phyloP scores from a whole-genome alignment of 2,888 invertebrate species.

The Helleia helle region DNA sequence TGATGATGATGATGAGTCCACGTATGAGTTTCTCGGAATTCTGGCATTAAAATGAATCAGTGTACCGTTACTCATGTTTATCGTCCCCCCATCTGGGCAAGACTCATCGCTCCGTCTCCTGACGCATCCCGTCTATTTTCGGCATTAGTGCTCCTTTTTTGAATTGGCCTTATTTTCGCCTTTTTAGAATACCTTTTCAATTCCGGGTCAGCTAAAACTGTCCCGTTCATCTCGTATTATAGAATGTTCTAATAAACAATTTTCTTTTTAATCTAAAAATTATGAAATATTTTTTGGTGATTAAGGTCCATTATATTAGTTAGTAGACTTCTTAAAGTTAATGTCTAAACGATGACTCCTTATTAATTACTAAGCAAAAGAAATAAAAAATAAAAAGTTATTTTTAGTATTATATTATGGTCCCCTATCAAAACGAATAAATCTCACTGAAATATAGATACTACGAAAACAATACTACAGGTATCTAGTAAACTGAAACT shows the following conservation, averaged over 20 bases:
- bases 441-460: too few relatives aligned
- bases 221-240: slow-evolving; percentile 16
- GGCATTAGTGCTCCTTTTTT: slow-evolving; percentile 28
- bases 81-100: slow-evolving; percentile 34
- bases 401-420: too few relatives aligned
- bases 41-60: slow-evolving; percentile 30
- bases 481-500: too few relatives aligned
- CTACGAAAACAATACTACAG: too few relatives aligned
- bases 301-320: too few relatives aligned
- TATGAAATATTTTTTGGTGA: background rate
- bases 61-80: slow-evolving; percentile 60
- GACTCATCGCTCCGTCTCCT: slow-evolving; percentile 51
- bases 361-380: too few relatives aligned
- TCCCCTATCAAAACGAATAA: too few relatives aligned
- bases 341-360: too few relatives aligned
- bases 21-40: slow-evolving; percentile 13
- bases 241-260: background rate
- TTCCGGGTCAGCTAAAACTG: background rate
- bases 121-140: slow-evolving; percentile 58
- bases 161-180: slow-evolving; percentile 24
- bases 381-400: too few relatives aligned
- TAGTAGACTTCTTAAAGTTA: too few relatives aligned
- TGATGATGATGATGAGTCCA: too few relatives aligned
- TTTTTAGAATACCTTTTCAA: slow-evolving; percentile 14
- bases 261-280: background rate